These are phyloP conservation scores for Dermolepida albohirtum DNA, from an alignment of 2,888 invertebrate genomes.

Conservation along the genomic window DNA sequence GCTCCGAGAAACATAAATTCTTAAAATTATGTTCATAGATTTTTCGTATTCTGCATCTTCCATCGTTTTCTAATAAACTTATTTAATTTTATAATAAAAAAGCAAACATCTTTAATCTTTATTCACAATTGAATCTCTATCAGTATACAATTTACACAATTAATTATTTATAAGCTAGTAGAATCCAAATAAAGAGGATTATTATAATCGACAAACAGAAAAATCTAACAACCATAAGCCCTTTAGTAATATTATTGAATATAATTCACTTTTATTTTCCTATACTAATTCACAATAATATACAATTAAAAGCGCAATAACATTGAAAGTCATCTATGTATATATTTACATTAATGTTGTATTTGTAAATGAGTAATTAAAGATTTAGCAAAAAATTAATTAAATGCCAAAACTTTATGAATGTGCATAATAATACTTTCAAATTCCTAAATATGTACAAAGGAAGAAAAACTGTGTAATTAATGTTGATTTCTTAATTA, in stretches of 20 bases:
- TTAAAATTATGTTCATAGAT: too few species aligned
- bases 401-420: conserved; percentile 4
- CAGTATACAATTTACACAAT: conserved; percentile 9
- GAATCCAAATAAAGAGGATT: conserved; percentile 22
- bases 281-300: conserved; percentile 36
- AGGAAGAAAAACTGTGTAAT: conserved; percentile 1
- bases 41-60: too few species aligned
- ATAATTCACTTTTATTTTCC: conserved; percentile 3
- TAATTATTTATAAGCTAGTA: conserved; percentile 14
- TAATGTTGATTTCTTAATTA: conserved; percentile 30
- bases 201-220: conserved; percentile 4
- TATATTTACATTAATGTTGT: too few species aligned
- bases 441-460: conserved; percentile 41
- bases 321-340: conserved; percentile 3
- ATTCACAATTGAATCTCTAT: conserved; percentile 8
- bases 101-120: conserved; percentile 3
- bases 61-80: too few species aligned
- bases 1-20: too few species aligned
- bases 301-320: conserved; percentile 36
- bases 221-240: conserved; percentile 18
- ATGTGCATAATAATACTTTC: conserved; percentile 28
- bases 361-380: too few species aligned
- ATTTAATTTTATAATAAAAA: too few species aligned
- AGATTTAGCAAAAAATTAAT: conserved; percentile 9
- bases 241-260: neutral